Base-by-base conservation (phyloP, 2,113 vertebrate species). In the Pelobates fuscus region DNA sequence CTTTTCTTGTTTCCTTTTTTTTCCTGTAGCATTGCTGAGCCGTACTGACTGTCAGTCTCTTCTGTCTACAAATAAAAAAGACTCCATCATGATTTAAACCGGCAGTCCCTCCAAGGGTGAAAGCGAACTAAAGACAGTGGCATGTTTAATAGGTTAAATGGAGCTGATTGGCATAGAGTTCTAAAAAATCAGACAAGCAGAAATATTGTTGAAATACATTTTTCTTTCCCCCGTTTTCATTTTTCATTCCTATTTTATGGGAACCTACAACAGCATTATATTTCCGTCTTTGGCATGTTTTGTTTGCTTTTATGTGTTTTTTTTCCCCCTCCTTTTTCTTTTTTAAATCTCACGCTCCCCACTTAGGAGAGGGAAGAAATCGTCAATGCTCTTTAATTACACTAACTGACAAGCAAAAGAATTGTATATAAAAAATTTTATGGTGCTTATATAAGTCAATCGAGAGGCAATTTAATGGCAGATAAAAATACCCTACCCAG, bases 61-160 rank as follows among this genome's bases (percentile, higher is more conserved):
- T 55, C 8, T 32, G 32, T 27, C 26, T 49, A 3, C 10, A 1
- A 37, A 41, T 57, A n/a, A 76, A 67, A 67, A 49, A 25, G 49
- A 41, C 20, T 18, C 21, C n/a, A 26, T 30, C 37, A 5, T 52
- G 64, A 68, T 68, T 67, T 67, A 77, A 24, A 26, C 12, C 14
- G 61, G 17, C 32, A 30, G 24, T 18, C 71, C 43, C 49, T 43
- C 26, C n/a, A 10, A 10, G 60, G 58, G 24, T n/a, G 24, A 46
- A 52, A 41, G 15, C 20, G 54, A 67, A 32, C 37, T 14, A 32
- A 54, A 3, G 5, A 14, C 65, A 5, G 25, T 61, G 65, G 23
- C 55, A 26, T 58, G 57, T 54, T 68, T 68, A 77, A 77, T 52
- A 23, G 72, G 72, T 44, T 76, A 67, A 67, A 61, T 37, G 65